Evolutionary conservation across 2,113 vertebrate genomes (phyloP), one percentile per base, ranked within the genome.

Genomic region (Polypterus senegalus): DNA sequence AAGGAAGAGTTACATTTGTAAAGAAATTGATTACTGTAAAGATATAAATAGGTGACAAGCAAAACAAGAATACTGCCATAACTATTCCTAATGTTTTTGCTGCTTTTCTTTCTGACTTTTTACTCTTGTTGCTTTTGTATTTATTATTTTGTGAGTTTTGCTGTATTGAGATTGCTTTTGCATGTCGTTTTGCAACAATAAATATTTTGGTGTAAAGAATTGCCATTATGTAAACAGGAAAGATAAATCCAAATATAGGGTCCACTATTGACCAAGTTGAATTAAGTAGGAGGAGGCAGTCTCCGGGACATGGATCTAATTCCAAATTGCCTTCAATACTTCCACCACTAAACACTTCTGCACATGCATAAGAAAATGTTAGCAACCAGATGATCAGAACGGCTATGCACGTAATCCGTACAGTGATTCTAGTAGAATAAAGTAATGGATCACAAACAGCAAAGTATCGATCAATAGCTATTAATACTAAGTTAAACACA

Each of bases 61-160:
- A 65, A 54, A 54, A 43, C 3, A 60, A 8, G n/a, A 60, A 65
- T 7, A 60, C 44, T 6, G 46, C 48, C 1, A 65, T 56, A 7
- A 65, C 51, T 52, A 65, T 60, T 6, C 63, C 57, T 44, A 65
- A 59, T 7, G 63, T 60, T 59, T 65, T 65, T 46, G 48, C 46
- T 27, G 63, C 44, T 51, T 65, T 65, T 11, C 7, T 6, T 5
- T 65, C 57, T 49, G 46, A 54, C 6, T 44, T 59, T 53, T 43
- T 59, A 6, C 9, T 53, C 9, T 47, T 48, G n/a, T 49, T 64
- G 27, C 27, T 27, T 46, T 53, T 55, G 43, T 51, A 9, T 49
- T 6, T 11, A 56, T 44, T 8, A 8, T 11, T 5, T 49, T 6
- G 8, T 44, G 27, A 10, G n/a, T 10, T 11, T 52, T 59, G 27